Evolutionary conservation across 1,140 invertebrate genomes (phyloP).

Genomic region (Plodia interpunctella): DNA sequence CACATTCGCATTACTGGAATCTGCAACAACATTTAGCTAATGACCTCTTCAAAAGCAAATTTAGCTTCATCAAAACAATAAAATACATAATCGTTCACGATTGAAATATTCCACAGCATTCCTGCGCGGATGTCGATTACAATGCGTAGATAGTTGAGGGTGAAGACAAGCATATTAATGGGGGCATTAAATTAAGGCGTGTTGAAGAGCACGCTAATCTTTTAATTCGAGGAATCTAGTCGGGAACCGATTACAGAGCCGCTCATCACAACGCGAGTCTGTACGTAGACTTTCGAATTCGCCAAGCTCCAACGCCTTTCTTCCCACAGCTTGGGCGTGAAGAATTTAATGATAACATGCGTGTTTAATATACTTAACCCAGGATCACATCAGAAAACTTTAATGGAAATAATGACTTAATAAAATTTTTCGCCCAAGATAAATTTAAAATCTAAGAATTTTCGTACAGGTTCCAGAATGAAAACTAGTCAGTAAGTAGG

Average conservation of each 20-base stretch:
- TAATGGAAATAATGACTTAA: constrained; percentile 1
- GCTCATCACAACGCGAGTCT: constrained; percentile 21
- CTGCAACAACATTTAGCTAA: not conserved
- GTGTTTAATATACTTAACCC: constrained; percentile 22
- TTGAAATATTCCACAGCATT: not conserved
- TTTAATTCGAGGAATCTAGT: constrained; percentile 5
- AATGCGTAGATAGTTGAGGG: constrained; percentile 1
- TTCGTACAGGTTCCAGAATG: no score
- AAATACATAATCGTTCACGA: not conserved
- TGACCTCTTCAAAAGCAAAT: constrained; percentile 8
- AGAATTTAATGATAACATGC: constrained; percentile 35
- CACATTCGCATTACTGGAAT: not conserved
- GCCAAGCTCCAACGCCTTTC: constrained; percentile 33
- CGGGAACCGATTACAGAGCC: constrained; percentile 31
- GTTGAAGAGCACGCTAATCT: not conserved
- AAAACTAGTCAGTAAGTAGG: no score
- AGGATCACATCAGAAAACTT: not conserved
- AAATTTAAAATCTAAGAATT: no score
- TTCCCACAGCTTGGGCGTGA: constrained; percentile 28
- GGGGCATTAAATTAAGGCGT: constrained; percentile 7
- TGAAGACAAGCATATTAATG: constrained; percentile 10
- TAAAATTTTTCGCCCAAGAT: not conserved
- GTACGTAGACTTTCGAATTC: constrained; percentile 30
- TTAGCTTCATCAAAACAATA: not conserved
- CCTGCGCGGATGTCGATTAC: constrained; percentile 8